phyloP scores from a whole-genome alignment of 2,797 vertebrate genomes.

The Harpagifer antarcticus region DNA sequence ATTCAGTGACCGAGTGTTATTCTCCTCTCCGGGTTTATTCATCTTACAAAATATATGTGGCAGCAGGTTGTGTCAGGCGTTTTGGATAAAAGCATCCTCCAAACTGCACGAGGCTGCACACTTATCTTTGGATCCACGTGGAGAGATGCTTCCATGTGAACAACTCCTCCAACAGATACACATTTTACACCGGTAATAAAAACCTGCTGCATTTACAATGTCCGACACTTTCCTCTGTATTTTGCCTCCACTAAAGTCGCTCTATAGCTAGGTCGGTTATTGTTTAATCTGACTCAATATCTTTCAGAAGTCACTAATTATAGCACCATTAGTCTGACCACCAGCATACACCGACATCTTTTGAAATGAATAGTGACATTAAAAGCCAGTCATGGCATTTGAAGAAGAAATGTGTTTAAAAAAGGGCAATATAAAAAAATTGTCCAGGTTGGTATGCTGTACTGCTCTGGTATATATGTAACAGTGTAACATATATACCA shows the following conservation, averaged over 20 bases:
- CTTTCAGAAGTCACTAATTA: not conserved
- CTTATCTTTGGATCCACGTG: constrained; percentile 67
- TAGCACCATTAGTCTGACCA: not conserved
- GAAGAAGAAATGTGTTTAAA: not conserved
- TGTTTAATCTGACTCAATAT: not conserved
- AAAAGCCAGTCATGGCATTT: not conserved
- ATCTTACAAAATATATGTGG: constrained; percentile 29
- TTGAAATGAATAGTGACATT: not conserved
- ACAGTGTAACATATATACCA: too few relatives aligned
- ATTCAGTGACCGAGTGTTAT: constrained; percentile 5
- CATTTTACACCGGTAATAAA: constrained; percentile 27
- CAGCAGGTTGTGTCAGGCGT: constrained; percentile 41
- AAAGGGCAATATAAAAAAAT: too few relatives aligned
- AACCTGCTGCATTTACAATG: not conserved
- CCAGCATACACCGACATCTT: too few relatives aligned
- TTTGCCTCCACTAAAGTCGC: not conserved
- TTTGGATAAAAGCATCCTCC: constrained; percentile 55
- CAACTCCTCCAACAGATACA: constrained; percentile 48
- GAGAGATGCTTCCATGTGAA: constrained; percentile 56
- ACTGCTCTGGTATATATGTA: too few relatives aligned
- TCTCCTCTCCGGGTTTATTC: constrained; percentile 25
- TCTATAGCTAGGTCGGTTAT: not conserved
- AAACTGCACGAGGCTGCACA: constrained; percentile 40
- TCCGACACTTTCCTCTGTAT: not conserved
- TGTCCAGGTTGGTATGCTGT: too few relatives aligned